Base-by-base conservation (phyloP, 2,888 invertebrate species). In the Diadromus collaris region DNA sequence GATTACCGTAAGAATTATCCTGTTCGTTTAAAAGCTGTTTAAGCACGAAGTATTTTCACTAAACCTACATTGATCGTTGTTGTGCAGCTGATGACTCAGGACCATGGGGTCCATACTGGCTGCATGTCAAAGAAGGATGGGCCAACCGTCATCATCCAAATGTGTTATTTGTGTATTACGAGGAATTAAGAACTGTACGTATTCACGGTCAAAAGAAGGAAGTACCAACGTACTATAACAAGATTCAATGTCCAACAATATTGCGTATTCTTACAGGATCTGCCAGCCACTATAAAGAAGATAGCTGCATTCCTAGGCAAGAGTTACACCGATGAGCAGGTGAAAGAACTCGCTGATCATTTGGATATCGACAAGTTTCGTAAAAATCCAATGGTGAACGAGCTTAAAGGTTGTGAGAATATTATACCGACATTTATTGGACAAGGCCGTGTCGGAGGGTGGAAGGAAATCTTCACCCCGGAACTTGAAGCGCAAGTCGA, bases 331-430 rank as follows among this genome's bases (percentile, higher is more conserved):
- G 91, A 92, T 0, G 92, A 93, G 24, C 93, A 96, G 87, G 88
- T 96, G 0, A 87, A 91, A 0, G 90, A 91, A 24, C 91, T 98
- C 3, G 93, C 93, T 10, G 91, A 95, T 7, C 96, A 97, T 88
- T 93, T 98, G 78, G 93, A 94, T 86, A 96, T 98, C 81, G 93
- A 95, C 10, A 96, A 94, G 88, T 98, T 98, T 91, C 95, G 95
- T 82, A 93, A 94, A 16, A 98, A 98, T 91, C 93, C 94, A 63
- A 94, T 95, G 6, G 95, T 97, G 0, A 97, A 98, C 88, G 69
- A 65, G 19, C 93, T 92, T 65, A 93, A 94, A 76, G 92, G 94
- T 64, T 92, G 95, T 87, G 92, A 92, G 83, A 92, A 93, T 1
- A 92, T 95, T 4, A 94, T 94, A 1, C 92, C 93, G 70, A 92